These are phyloP conservation scores for Eulemur albifrons DNA, from an alignment of 2,797 vertebrate species.

Conservation along the genomic window DNA sequence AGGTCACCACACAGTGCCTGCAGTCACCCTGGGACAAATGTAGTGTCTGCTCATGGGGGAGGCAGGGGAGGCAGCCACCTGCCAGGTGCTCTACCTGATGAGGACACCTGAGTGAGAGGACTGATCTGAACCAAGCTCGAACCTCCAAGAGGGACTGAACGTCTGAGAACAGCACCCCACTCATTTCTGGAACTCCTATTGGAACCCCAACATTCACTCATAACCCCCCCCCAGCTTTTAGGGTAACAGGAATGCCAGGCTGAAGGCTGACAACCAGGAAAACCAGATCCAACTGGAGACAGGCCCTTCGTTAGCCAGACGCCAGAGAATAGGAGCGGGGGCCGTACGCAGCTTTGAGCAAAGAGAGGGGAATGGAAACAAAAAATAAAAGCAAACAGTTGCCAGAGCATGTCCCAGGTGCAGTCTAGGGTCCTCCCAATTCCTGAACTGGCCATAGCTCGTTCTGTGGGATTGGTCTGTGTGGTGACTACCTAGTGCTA, in stretches of 20 bases:
- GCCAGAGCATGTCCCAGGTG: not conserved
- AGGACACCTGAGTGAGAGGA: not conserved
- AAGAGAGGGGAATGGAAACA: not conserved
- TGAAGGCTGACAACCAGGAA: not conserved
- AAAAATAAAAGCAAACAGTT: not conserved
- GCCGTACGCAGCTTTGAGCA: not conserved
- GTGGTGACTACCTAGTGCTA: not conserved
- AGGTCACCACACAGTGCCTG: not conserved
- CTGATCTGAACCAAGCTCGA: not conserved
- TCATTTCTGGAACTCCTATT: too few relatives aligned
- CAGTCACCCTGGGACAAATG: not conserved
- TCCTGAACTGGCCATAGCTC: not conserved
- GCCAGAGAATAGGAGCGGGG: not conserved
- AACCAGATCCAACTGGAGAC: not conserved
- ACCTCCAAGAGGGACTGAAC: not conserved
- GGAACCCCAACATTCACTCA: not conserved
- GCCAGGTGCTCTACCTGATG: not conserved
- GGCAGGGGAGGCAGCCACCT: not conserved
- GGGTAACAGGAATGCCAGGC: not conserved
- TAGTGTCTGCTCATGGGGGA: not conserved
- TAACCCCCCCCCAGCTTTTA: not conserved
- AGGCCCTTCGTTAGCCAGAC: not conserved
- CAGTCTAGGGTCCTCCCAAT: not conserved
- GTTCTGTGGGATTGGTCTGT: too few relatives aligned
- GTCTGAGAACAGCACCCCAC: fast-evolving